A percentile compares a stretch with the other conserved stretches of the same genome.
These are phyloP conservation scores for Piscicola geometra DNA, from an alignment of 2,888 invertebrate genomes.

Conservation along the genomic window DNA sequence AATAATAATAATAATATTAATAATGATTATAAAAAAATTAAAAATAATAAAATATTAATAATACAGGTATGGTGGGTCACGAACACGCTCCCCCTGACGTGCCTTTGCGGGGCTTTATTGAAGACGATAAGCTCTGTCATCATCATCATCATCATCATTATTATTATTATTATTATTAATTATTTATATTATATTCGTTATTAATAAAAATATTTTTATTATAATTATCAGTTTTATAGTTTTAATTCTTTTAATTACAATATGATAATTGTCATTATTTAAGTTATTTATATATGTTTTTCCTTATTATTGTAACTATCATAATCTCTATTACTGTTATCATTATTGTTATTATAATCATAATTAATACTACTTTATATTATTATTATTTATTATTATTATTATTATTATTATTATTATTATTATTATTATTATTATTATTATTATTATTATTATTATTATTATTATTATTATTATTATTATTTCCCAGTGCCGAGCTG, in stretches of 20 bases:
- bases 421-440: slow-evolving; percentile 8
- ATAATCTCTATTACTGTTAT: no score
- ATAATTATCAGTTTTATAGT: not conserved
- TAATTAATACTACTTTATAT: not conserved
- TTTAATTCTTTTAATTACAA: not conserved
- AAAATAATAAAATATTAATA: no score
- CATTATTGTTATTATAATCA: not conserved
- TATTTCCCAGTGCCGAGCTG: not conserved
- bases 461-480: not conserved
- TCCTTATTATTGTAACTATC: not conserved
- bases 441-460: not conserved
- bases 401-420: slow-evolving; percentile 8
- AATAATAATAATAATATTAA: no score
- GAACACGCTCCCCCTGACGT: slow-evolving; percentile 46
- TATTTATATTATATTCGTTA: not conserved
- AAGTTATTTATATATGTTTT: not conserved
- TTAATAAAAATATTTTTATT: not conserved
- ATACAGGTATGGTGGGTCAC: slow-evolving; percentile 38
- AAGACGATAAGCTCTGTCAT: slow-evolving; percentile 13
- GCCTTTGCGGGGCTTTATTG: slow-evolving; percentile 38
- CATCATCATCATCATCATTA: not conserved
- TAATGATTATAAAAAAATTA: no score
- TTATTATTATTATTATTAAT: no score
- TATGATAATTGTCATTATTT: not conserved
- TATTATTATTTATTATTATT: slow-evolving; percentile 10